Base-by-base conservation (phyloP, 2,888 invertebrate species). In the Fragum whitleyi region DNA sequence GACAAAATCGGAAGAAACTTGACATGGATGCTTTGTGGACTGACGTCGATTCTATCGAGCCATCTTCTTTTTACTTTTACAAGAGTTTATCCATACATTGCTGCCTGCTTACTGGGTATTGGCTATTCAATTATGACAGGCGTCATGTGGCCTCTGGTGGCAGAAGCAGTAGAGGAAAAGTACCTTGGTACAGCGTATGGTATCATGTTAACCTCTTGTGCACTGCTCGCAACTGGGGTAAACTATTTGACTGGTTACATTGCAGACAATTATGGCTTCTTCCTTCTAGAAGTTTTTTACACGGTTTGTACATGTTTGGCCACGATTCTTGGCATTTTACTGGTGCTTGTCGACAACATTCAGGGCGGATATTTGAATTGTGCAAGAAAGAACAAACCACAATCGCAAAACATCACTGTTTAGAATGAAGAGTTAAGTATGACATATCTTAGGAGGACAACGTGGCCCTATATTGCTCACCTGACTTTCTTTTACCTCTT, bases 1-100 rank as follows among this genome's bases (percentile, higher is more conserved):
- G 61, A 61, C 61, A 61, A 61, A 61, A 61, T 61, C 11, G 61
- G 61, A 29, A 23, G 61, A 61, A 29, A 61, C 19, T 19, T 61
- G n/a, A 3, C 61, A 6, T 61, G 61, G 61, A 61, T 61, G 32
- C 29, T 61, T 7, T 61, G 61, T 61, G 61, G 61, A 23, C 26
- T 61, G 5, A 32, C 19, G 7, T 26, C 26, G 1, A 32, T 61
- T 28, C 32, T 61, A 6, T 61, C 11, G 6, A 61, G 61, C 19
- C 61, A 61, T 61, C n/a, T 29, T 7, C n/a, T 26, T 19, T 61
- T 61, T 19, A 26, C 61, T 1, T 61, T 61, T 32, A 3, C 26
- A 61, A 61, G 1, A 32, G 2, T 61, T 19, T 23, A 14, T 32
- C 61, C 61, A 29, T 61, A 61, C 19, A 14, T 61, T n/a, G 29